These are phyloP conservation scores for Pollenia labialis DNA, from an alignment of 2,888 invertebrate genomes.

Conservation along the genomic window DNA sequence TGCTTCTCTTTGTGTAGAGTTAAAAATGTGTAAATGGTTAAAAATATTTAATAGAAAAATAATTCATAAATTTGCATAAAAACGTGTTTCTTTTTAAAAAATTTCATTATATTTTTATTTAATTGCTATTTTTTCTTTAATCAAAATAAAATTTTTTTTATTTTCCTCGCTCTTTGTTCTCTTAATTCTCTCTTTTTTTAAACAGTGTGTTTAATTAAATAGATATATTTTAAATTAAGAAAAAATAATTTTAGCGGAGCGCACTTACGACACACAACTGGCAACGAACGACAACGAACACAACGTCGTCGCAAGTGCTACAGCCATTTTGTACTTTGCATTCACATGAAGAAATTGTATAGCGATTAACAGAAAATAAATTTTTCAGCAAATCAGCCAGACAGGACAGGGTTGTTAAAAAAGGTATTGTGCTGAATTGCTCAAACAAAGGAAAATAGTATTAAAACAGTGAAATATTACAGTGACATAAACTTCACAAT, in stretches of 20 bases:
- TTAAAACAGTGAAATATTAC: neutral
- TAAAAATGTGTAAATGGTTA: conserved; percentile 41
- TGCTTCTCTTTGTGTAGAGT: conserved; percentile 43
- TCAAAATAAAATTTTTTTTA: conserved; percentile 51
- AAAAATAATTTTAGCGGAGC: conserved; percentile 73
- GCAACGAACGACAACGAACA: conserved; percentile 78
- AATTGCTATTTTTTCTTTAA: conserved; percentile 57
- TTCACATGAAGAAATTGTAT: conserved; percentile 67
- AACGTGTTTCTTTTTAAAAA: conserved; percentile 66
- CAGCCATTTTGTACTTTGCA: conserved; percentile 78
- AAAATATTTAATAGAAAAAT: conserved; percentile 47
- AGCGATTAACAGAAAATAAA: conserved; percentile 52
- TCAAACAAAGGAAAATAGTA: neutral
- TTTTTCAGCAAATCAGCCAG: conserved; percentile 68
- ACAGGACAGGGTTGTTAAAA: conserved; percentile 48
- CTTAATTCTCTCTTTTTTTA: conserved; percentile 43
- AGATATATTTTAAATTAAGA: conserved; percentile 63
- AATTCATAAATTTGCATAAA: conserved; percentile 62
- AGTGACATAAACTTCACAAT: neutral
- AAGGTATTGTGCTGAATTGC: conserved; percentile 48
- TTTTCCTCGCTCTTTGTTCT: conserved; percentile 45
- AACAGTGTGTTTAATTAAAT: conserved; percentile 53
- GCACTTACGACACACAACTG: conserved; percentile 77
- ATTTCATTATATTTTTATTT: conserved; percentile 63
- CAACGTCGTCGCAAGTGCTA: conserved; percentile 76